Base-by-base conservation (phyloP, 2,888 invertebrate genomes). In the Andricus quercusramuli region DNA sequence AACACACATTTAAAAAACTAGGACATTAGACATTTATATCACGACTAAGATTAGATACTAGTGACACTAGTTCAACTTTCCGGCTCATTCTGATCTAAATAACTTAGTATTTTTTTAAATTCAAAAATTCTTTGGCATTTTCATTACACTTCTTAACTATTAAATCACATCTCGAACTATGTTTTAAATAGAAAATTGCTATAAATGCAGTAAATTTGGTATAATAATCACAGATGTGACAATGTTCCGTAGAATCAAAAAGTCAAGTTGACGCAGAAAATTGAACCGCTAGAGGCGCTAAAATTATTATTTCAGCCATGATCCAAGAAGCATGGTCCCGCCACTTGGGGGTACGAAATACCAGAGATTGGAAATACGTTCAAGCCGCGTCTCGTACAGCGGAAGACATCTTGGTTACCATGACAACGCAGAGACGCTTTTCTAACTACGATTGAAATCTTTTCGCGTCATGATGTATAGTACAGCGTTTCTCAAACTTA, bases 191-290 rank as follows among this genome's bases (percentile, higher is more conserved):
- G 2, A 70, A 70, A 32, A 70, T 56, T 51, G 15, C n/a, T 15
- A 17, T 51, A 70, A 70, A 51, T 70, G 47, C 20, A 29, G 20
- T 17, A 70, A 47, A 29, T 51, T 51, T 56, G 20, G 29, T 70
- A 15, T 32, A 51, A 70, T 70, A 47, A 25, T 51, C 70, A 70
- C 47, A 70, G 51, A 51, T 70, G 47, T 29, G 70, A 70, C 51
- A 51, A 47, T 17, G 9, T 17, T 15, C 22, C 11, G 22, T 11
- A 5, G 62, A 25, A 25, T 62, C 62, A 62, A 62, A 62, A 62
- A 15, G 62, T 67, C 44, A 67, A 51, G 22, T 41, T 41, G 13
- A 44, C n/a, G 2, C n/a, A 44, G 41, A 44, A 20, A 47, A 22
- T 25, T 41, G 15, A n/a, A 3, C 41, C 67, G 20, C 44, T 68